Percentiles rank a stretch among this genome's conserved stretches.
phyloP scores from a whole-genome alignment of 2,888 invertebrate species.

The Platycheirus rosarum region DNA sequence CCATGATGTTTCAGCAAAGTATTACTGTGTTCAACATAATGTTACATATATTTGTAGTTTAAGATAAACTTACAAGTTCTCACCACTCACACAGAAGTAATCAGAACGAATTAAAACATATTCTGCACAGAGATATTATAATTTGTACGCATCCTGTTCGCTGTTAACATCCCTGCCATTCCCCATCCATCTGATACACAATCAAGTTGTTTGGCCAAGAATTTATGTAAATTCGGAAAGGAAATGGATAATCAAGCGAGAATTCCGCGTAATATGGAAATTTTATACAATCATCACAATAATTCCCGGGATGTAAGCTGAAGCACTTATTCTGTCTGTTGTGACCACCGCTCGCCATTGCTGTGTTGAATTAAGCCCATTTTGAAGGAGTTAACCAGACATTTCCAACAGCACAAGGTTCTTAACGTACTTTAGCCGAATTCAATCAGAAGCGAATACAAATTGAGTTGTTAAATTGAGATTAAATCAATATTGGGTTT shows the following conservation, averaged over 20 bases:
- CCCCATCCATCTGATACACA: too few relatives aligned
- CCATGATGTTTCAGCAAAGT: too few relatives aligned
- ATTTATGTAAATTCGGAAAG: constrained; percentile 14
- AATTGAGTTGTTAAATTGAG: constrained; percentile 47
- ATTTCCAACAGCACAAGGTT: neutral
- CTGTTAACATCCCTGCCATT: too few relatives aligned
- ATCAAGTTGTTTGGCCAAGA: too few relatives aligned
- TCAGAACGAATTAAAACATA: too few relatives aligned
- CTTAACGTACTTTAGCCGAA: neutral
- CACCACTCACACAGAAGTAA: too few relatives aligned
- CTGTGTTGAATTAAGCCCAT: neutral
- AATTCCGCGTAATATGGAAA: too few relatives aligned
- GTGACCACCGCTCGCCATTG: neutral
- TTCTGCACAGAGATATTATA: too few relatives aligned
- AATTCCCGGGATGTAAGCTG: neutral
- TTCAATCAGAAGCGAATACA: constrained; percentile 28
- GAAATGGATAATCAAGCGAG: constrained; percentile 32
- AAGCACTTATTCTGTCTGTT: neutral
- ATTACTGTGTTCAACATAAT: too few relatives aligned
- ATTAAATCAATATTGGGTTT: constrained; percentile 40
- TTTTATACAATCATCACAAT: constrained; percentile 42
- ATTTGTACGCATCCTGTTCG: too few relatives aligned
- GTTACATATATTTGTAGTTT: too few relatives aligned
- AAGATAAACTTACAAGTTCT: too few relatives aligned
- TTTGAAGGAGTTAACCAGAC: neutral